A percentile compares a stretch with the other conserved stretches of the same genome.
These are phyloP conservation scores for Zaprionus davidi DNA, from an alignment of 1,140 invertebrate species.

Conservation along the genomic window DNA sequence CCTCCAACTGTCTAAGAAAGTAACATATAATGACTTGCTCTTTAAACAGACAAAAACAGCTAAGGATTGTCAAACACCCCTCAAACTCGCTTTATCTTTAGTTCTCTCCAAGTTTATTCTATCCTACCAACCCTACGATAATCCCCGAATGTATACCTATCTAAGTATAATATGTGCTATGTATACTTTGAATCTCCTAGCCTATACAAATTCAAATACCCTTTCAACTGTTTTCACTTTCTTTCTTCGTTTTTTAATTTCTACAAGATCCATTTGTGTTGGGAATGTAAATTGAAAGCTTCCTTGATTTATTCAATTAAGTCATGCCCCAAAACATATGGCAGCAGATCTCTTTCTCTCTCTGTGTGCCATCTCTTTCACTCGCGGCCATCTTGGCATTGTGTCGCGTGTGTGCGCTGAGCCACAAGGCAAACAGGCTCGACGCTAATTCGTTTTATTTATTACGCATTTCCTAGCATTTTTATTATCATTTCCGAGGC, in stretches of 20 bases:
- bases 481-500: constrained; percentile 80
- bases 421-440: constrained; percentile 48
- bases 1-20: no score
- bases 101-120: no score
- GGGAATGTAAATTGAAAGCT: constrained; percentile 2
- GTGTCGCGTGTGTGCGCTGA: constrained; percentile 54
- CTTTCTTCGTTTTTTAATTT: neutral
- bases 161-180: no score
- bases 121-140: no score
- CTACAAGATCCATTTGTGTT: neutral
- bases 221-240: neutral
- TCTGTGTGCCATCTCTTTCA: neutral
- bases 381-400: constrained; percentile 17
- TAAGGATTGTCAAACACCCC: no score
- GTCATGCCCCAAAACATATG: neutral
- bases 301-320: constrained; percentile 4
- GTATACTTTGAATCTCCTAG: no score
- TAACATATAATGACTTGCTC: no score
- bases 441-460: constrained; percentile 77
- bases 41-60: no score
- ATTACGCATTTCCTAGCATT: constrained; percentile 79
- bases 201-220: neutral
- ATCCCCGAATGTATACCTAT: no score
- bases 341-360: neutral
- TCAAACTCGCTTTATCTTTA: no score